Percentiles rank a stretch among this genome's conserved stretches.
These are phyloP conservation scores for Halotydeus destructor DNA, from an alignment of 1,140 invertebrate species.

Conservation along the genomic window DNA sequence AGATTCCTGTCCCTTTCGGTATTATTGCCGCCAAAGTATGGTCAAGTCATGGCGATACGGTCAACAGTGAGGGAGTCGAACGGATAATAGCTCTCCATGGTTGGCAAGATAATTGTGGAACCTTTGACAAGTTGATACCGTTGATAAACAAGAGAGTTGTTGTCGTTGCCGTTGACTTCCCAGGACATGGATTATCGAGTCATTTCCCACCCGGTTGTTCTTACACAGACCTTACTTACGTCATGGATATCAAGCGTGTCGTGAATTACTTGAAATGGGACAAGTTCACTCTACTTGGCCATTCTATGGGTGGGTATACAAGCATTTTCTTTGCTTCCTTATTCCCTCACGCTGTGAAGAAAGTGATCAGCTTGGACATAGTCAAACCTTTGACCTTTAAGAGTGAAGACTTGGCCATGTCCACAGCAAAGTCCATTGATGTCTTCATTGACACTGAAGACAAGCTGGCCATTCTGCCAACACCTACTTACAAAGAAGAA, in stretches of 20 bases:
- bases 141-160: conserved; percentile 3
- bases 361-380: not conserved
- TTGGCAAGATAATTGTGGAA: conserved; percentile 21
- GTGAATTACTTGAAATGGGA: not conserved
- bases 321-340: too few species aligned
- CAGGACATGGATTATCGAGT: conserved; percentile 19
- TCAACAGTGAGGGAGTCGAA: too few species aligned
- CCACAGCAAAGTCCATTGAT: not conserved
- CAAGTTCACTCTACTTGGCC: not conserved
- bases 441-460: not conserved
- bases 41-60: too few species aligned
- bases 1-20: conserved; percentile 60
- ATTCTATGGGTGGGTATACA: conserved; percentile 6
- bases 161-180: conserved; percentile 18
- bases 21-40: conserved; percentile 45
- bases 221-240: not conserved
- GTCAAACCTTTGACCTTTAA: not conserved
- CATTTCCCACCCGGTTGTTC: conserved; percentile 14
- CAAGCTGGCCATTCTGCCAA: too few species aligned
- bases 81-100: conserved; percentile 18
- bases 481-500: not conserved
- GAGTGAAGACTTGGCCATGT: not conserved
- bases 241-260: not conserved
- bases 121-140: conserved; percentile 18
- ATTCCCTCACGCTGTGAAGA: not conserved